Conservation (phyloP, 2,888 invertebrate genomes). For the Pomacea canaliculata region DNA sequence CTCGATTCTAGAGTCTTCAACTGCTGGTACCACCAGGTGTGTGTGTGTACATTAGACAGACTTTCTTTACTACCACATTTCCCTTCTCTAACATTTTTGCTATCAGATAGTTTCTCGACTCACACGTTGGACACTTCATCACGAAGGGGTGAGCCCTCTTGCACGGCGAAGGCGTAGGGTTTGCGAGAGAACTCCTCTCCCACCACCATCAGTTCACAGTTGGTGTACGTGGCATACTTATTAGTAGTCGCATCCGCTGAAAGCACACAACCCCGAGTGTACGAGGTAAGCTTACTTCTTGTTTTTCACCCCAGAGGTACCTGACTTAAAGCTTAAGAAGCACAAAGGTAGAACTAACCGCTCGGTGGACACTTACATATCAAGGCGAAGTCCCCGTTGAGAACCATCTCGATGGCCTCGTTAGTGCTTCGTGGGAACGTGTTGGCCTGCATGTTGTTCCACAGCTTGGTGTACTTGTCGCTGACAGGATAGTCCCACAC, state of each 20-base stretch:
- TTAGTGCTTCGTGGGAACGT: constrained; percentile 83
- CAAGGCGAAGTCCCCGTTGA: constrained; percentile 87
- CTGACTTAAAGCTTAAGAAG: too few species aligned
- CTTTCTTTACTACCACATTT: too few species aligned
- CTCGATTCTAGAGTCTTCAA: not conserved
- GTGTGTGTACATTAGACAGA: not conserved
- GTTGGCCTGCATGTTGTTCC: constrained; percentile 93
- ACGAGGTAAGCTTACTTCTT: too few species aligned
- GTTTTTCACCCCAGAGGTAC: too few species aligned
- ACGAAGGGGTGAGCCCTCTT: constrained; percentile 93
- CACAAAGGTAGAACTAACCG: too few species aligned
- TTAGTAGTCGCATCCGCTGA: constrained; percentile 92
- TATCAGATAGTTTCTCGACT: not conserved
- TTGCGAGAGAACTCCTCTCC: constrained; percentile 98
- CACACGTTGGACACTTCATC: constrained; percentile 94
- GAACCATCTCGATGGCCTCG: constrained; percentile 83
- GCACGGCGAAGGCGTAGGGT: constrained; percentile 96
- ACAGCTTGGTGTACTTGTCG: constrained; percentile 98
- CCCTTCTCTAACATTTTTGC: not conserved
- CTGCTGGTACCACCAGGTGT: not conserved
- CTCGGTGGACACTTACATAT: constrained; percentile 74
- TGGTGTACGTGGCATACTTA: constrained; percentile 82
- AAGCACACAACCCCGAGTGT: constrained; percentile 9
- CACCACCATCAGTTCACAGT: constrained; percentile 90
- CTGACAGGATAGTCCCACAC: constrained; percentile 99